phyloP scores from a whole-genome alignment of 2,888 invertebrate genomes.

The Pseudoips prasinana region DNA sequence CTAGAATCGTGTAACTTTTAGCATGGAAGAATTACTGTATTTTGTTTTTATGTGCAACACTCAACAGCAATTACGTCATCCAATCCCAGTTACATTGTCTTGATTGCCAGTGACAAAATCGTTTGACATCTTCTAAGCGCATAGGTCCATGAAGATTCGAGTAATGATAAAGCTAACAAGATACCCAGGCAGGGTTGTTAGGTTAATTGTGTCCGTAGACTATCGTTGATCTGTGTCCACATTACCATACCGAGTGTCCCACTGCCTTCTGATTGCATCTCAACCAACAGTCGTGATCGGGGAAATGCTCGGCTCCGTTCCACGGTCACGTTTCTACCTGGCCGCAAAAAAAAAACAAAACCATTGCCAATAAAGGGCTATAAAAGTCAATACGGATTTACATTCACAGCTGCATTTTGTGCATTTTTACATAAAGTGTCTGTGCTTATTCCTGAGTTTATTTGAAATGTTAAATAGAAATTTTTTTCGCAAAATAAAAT shows the following conservation, averaged over 20 bases:
- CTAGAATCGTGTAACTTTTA: too few species aligned
- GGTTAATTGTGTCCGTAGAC: constrained; percentile 55
- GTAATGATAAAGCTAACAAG: constrained; percentile 43
- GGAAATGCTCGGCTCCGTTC: constrained; percentile 52
- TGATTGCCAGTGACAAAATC: too few species aligned
- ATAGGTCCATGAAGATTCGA: constrained; percentile 26
- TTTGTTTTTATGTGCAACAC: too few species aligned
- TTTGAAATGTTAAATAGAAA: constrained; percentile 7
- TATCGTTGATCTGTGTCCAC: constrained; percentile 34
- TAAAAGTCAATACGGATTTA: constrained; percentile 51
- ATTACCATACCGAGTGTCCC: constrained; percentile 53
- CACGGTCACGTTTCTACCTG: constrained; percentile 67
- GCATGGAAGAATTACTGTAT: too few species aligned
- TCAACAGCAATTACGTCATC: too few species aligned
- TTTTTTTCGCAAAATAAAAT: constrained; percentile 19
- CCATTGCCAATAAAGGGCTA: constrained; percentile 60
- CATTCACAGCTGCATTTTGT: constrained; percentile 44
- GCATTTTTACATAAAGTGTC: background rate
- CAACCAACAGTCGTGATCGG: constrained; percentile 62
- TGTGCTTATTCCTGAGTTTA: constrained; percentile 5
- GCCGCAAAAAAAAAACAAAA: constrained; percentile 45
- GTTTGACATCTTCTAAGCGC: too few species aligned
- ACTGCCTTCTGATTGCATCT: constrained; percentile 53
- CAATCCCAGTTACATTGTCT: too few species aligned
- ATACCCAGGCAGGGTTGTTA: constrained; percentile 49